Conservation (phyloP, 2,797 vertebrate species). For the Schizopygopsis pylzovi region DNA sequence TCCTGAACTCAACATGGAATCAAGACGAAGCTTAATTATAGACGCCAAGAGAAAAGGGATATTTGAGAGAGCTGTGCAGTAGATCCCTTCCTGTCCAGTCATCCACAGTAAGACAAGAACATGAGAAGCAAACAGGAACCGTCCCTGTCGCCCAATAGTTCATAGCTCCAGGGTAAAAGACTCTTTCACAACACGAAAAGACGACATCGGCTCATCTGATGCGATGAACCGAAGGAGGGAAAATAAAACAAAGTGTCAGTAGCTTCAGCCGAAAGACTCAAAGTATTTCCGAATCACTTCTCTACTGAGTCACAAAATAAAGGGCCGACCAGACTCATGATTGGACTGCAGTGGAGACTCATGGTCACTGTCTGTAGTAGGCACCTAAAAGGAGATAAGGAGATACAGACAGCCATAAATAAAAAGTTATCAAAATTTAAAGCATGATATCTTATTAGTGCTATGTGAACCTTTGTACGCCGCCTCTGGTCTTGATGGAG, state of each 20-base stretch:
- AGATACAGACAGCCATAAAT: neutral
- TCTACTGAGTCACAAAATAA: conserved; percentile 55
- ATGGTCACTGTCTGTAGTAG: conserved; percentile 89
- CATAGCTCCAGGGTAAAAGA: conserved; percentile 36
- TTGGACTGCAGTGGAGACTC: conserved; percentile 59
- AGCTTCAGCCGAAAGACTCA: conserved; percentile 35
- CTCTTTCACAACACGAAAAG: conserved; percentile 27
- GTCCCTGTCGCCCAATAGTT: conserved; percentile 31
- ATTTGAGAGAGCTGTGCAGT: conserved; percentile 36
- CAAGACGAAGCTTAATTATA: conserved; percentile 1
- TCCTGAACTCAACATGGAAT: conserved; percentile 13
- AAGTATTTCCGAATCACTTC: conserved; percentile 22
- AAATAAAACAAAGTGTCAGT: conserved; percentile 54
- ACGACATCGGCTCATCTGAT: conserved; percentile 47
- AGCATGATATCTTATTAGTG: neutral
- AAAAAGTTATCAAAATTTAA: neutral
- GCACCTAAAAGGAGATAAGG: conserved; percentile 79
- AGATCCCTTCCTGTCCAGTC: conserved; percentile 32
- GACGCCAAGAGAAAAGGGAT: neutral
- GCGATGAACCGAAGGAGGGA: conserved; percentile 39
- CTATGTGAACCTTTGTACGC: conserved; percentile 75
- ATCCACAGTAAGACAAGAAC: conserved; percentile 17
- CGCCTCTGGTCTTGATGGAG: conserved; percentile 76
- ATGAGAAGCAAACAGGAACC: conserved; percentile 22
- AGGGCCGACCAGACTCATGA: conserved; percentile 46